Evolutionary conservation across 2,797 vertebrate genomes (phyloP).

Genomic region (Pteronotus mesoamericanus): DNA sequence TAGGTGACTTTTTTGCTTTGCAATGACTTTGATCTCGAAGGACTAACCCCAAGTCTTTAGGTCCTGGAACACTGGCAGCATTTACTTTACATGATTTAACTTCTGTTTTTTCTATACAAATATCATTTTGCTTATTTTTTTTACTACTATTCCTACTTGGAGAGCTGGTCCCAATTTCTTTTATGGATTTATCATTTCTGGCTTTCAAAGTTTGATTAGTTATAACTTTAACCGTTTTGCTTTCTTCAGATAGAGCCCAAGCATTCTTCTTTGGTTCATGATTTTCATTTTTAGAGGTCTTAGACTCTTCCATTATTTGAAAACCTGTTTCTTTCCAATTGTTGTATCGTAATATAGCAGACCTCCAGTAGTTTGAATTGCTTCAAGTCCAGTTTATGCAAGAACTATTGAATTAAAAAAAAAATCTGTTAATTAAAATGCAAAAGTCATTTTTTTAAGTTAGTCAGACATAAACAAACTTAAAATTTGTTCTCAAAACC

Average conservation of each 20-base stretch:
- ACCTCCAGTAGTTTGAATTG: slow-evolving; percentile 77
- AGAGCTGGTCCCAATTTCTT: slow-evolving; percentile 82
- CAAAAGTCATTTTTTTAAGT: neutral
- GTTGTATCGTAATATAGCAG: slow-evolving; percentile 78
- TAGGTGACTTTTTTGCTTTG: slow-evolving; percentile 81
- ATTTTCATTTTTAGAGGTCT: slow-evolving; percentile 85
- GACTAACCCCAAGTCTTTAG: slow-evolving; percentile 79
- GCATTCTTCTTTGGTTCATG: slow-evolving; percentile 85
- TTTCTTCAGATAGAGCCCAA: slow-evolving; percentile 81
- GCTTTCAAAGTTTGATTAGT: slow-evolving; percentile 85
- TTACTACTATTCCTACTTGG: slow-evolving; percentile 81
- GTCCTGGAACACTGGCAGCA: slow-evolving; percentile 73
- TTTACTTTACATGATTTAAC: slow-evolving; percentile 83
- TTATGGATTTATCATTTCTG: slow-evolving; percentile 81
- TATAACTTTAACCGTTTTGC: slow-evolving; percentile 82
- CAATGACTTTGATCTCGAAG: slow-evolving; percentile 82
- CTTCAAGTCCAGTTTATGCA: slow-evolving; percentile 80
- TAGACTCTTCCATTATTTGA: slow-evolving; percentile 87
- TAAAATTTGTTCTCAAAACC: slow-evolving; percentile 50
- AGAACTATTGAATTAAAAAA: slow-evolving; percentile 73
- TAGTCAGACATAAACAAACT: neutral
- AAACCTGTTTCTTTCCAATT: slow-evolving; percentile 80
- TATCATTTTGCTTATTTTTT: slow-evolving; percentile 84
- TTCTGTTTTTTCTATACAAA: slow-evolving; percentile 81
- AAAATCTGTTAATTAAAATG: slow-evolving; percentile 58